Base-by-base conservation (phyloP, 2,797 vertebrate species). In the Delichon dasypus region DNA sequence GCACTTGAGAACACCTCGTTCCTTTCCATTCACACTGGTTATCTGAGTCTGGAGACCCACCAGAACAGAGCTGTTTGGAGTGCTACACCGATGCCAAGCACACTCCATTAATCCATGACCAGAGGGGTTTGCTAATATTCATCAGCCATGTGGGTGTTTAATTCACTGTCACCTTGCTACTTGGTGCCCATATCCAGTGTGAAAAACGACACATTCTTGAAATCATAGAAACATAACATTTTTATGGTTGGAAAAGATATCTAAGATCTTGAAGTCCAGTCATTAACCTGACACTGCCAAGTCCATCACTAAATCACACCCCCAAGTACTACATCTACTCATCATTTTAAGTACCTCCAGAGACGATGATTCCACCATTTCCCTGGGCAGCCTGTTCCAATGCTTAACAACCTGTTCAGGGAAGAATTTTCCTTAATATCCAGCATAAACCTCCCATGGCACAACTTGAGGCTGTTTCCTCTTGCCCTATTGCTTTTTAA, bases 1-100 rank as follows among this genome's bases (percentile, higher is more conserved):
- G 0, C 21, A 30, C 29, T 27, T 11, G 14, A 53, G 25, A 67
- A 62, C 17, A 45, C 8, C 18, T 17, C 0, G 0, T 34, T 76
- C 47, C n/a, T 55, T 75, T 53, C 62, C 2, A 4, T 16, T 51
- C 8, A 19, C 26, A 16, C 10, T 18, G 32, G 16, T 19, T 18
- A 36, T 1, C 3, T 10, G 40, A 44, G 44, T 50, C n/a, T 17
- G 62, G 40, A 71, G 22, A 70, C 27, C 25, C 61, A 13, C 13
- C 53, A 30, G 45, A 32, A 15, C 66, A 27, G 8, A 19, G 45
- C 42, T 67, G 32, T 38, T 42, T 8, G 22, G 9, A 40, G 25
- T 0, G 0, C 55, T 16, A 3, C 2, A 20, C 36, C 1, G 1
- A 7, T 22, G n/a, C 7, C 25, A 32, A 42, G 44, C 38, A 29